A percentile compares a stretch with the other conserved stretches of the same genome.
phyloP scores from a whole-genome alignment of 2,888 invertebrate species.

The Melipona bicolor region DNA sequence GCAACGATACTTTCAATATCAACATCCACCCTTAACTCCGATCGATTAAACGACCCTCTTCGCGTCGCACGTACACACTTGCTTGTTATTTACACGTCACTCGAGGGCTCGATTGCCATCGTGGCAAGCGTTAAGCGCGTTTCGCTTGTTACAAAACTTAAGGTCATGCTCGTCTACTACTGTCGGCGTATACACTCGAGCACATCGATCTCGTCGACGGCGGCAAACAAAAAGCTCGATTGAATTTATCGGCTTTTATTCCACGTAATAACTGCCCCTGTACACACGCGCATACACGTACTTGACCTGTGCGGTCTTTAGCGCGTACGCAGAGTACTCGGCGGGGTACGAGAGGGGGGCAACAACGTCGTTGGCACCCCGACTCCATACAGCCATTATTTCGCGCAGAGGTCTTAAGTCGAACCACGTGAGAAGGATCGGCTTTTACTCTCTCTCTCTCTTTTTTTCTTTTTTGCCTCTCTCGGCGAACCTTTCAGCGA shows the following conservation, averaged over 20 bases:
- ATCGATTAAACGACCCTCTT: neutral
- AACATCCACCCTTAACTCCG: neutral
- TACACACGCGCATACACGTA: conserved; percentile 1
- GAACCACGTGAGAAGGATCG: conserved; percentile 61
- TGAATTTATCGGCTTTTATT: conserved; percentile 57
- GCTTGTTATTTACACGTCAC: conserved; percentile 3
- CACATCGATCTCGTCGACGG: neutral
- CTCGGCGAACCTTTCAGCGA: conserved; percentile 58
- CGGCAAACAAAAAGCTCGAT: conserved; percentile 48
- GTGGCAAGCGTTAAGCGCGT: conserved; percentile 23
- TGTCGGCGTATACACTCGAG: neutral
- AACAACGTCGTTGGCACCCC: conserved; percentile 59
- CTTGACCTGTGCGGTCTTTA: conserved; percentile 33
- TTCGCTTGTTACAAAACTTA: conserved; percentile 36
- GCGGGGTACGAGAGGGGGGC: neutral
- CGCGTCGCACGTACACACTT: neutral
- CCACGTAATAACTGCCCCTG: conserved; percentile 41
- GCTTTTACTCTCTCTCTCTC: conserved; percentile 32
- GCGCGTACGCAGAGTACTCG: conserved; percentile 35
- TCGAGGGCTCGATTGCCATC: conserved; percentile 16
- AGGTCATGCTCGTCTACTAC: conserved; percentile 14
- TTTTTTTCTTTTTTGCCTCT: neutral
- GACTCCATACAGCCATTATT: conserved; percentile 57
- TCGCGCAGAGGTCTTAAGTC: conserved; percentile 55
- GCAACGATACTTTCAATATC: neutral